A percentile compares a stretch with the other conserved stretches of the same genome.
Evolutionary conservation across 2,797 vertebrate species (phyloP).

Genomic region (Chaenodraco wilsoni): DNA sequence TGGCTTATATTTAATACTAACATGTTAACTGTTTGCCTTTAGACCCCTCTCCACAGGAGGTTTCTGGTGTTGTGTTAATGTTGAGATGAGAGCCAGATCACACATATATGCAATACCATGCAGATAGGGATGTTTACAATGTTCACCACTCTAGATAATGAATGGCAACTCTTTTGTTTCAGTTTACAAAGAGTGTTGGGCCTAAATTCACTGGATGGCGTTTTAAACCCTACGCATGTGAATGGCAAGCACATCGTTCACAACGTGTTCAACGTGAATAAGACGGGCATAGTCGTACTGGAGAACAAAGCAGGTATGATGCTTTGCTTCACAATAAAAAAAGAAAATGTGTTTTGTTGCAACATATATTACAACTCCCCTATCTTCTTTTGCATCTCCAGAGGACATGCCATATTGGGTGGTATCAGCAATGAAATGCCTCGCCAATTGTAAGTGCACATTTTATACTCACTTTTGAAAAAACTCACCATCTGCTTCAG

Average conservation of each 20-base stretch:
- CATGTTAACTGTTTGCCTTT: background rate
- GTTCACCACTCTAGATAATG: background rate
- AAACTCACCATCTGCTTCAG: background rate
- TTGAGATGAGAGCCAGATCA: background rate
- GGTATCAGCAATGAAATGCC: slow-evolving; percentile 95
- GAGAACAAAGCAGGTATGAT: slow-evolving; percentile 89
- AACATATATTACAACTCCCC: background rate
- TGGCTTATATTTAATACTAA: no score
- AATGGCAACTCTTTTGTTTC: slow-evolving; percentile 20
- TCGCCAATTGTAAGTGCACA: slow-evolving; percentile 93
- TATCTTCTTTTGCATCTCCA: slow-evolving; percentile 30
- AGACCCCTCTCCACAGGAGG: background rate
- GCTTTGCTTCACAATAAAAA: background rate
- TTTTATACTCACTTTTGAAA: background rate
- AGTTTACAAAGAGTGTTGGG: slow-evolving; percentile 91
- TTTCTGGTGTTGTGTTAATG: background rate
- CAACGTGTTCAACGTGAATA: slow-evolving; percentile 92
- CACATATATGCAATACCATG: background rate
- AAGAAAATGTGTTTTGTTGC: background rate
- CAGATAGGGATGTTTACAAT: no score
- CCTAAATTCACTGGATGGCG: slow-evolving; percentile 89
- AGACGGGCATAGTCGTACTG: slow-evolving; percentile 90
- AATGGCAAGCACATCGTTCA: slow-evolving; percentile 91
- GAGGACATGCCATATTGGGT: slow-evolving; percentile 95
- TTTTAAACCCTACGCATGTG: slow-evolving; percentile 86